Base-by-base conservation (phyloP, 2,797 vertebrate species). In the Onychomys leucogaster region DNA sequence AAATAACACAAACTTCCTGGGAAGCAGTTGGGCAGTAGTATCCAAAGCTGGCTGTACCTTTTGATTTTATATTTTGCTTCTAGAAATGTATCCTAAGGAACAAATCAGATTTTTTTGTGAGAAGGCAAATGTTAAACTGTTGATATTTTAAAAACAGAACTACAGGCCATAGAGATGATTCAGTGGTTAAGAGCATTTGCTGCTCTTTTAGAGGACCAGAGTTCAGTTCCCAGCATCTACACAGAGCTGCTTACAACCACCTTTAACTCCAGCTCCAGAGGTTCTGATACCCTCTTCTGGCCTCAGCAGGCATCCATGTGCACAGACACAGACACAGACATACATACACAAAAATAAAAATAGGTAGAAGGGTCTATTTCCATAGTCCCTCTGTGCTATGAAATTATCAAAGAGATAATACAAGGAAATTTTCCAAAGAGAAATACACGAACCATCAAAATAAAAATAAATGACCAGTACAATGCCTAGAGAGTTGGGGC, bases 361-460 rank as follows among this genome's bases (percentile, higher is more conserved):
- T 41, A 65, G 19, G 25, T 49, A 10, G 34, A 57, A 41, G 1
- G 27, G 19, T 71, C 49, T 57, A 5, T 61, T 71, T 21, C 29
- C 25, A n/a, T 41, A 63, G 16, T 4, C 2, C 25, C 1, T 6
- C 52, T 65, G 21, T 23, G 34, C 41, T 89, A 14, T 21, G 55
- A 88, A 95, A 90, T 80, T 69, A 84, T 76, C 19, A 67, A 90
- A 90, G 63, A 90, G 77, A 52, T 75, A 90, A 90, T 80, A 82
- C 67, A 85, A 76, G 73, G 65, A 65, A 77, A 78, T 2, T 37
- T 52, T 63, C 43, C 75, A 71, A 87, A 76, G 55, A 75, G 46
- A 78, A 91, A 52, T 32, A 81, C 37, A 16, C 6, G 32, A 76
- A 34, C 3, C 7, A 89, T 5, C 4, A 7, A 37, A 90, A 41